phyloP scores from a whole-genome alignment of 1,140 invertebrate genomes.

The Habropoda laboriosa region DNA sequence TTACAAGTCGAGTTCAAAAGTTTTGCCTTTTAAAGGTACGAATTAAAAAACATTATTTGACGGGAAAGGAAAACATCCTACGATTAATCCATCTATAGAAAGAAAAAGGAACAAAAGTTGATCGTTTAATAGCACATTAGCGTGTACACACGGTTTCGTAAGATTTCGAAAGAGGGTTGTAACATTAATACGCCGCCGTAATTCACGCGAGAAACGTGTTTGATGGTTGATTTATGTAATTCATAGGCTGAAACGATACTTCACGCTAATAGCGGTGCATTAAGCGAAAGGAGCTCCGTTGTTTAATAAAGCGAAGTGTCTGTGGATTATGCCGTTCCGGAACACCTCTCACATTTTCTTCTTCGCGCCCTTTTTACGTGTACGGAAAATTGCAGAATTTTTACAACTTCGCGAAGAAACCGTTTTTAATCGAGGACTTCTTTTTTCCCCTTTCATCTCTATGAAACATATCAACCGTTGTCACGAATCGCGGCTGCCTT shows the following conservation, averaged over 20 bases:
- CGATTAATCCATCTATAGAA: no score
- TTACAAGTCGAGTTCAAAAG: no score
- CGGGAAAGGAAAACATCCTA: no score
- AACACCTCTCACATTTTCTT: not conserved
- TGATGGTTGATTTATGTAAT: conserved; percentile 3
- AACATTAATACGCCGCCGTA: not conserved
- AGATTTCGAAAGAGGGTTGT: no score
- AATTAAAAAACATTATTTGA: no score
- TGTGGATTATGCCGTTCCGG: not conserved
- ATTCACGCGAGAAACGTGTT: not conserved
- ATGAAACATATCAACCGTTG: no score
- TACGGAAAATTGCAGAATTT: not conserved
- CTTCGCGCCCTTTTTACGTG: not conserved
- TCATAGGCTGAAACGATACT: not conserved
- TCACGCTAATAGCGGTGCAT: not conserved
- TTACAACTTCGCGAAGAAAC: not conserved
- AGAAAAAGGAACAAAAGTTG: no score
- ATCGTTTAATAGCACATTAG: no score
- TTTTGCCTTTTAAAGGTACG: no score
- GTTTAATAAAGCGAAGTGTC: not conserved
- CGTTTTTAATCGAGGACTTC: not conserved
- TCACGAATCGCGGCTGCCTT: no score
- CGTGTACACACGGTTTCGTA: no score
- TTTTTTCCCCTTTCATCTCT: no score
- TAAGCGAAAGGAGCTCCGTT: not conserved